Base-by-base conservation (phyloP, 2,113 vertebrate genomes). In the Hydropotes inermis region DNA sequence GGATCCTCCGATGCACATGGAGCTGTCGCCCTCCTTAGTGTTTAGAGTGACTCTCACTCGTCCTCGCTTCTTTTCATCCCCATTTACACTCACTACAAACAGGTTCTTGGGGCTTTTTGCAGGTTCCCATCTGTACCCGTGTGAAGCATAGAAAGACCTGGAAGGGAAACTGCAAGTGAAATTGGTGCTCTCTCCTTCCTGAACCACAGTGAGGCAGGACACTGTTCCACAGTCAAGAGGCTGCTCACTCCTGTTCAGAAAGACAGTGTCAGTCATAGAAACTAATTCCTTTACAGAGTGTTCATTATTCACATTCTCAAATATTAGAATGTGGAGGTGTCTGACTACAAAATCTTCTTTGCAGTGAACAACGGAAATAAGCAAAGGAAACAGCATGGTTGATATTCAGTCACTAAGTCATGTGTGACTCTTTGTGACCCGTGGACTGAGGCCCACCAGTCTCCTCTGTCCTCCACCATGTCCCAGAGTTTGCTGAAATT, bases 71-170 rank as follows among this genome's bases (percentile, higher is more conserved):
- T 87, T 87, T 30, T 55, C 43, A 67, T 83, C 90, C 3, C n/a
- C 74, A 28, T 81, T 55, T 85, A 33, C 12, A 87, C 1, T 15
- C 25, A 96, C n/a, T 30, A 30, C 16, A 86, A 96, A 81, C 6
- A 95, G 43, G 67, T 27, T 25, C 6, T 23, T 21, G 78, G 79
- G 91, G 25, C 54, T 30, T 57, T 94, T 39, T 74, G 13, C 9
- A 64, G 25, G 10, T 86, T 87, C n/a, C 87, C 64, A 27, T 50
- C 16, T 87, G 64, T 97, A 94, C 96, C 91, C 90, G 6, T 64
- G 12, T 52, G 95, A 91, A 61, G 27, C 5, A 58, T 86, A 88
- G n/a, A 97, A 89, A 57, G 0, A 57, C 3, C 52, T 61, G 58
- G 58, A 19, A 94, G 91, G 84, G 47, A 67, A 98, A 39, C 0